Percentiles rank a stretch among this genome's conserved stretches.
phyloP scores from a whole-genome alignment of 2,888 invertebrate genomes.

The Steromphala cineraria region DNA sequence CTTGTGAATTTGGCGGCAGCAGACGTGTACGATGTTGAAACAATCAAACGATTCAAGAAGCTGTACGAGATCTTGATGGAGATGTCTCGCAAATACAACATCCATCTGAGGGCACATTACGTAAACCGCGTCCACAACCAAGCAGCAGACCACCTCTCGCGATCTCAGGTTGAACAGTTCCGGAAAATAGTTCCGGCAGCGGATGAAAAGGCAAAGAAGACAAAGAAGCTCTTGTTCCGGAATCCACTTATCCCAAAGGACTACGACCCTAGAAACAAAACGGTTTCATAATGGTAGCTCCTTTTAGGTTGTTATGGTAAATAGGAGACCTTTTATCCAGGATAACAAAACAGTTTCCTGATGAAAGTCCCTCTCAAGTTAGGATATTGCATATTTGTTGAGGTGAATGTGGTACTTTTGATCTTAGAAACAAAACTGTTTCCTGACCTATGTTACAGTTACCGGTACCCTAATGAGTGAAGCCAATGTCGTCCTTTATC shows the following conservation, averaged over 20 bases:
- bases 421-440: too few species aligned
- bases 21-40: constrained; percentile 18
- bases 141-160: constrained; percentile 53
- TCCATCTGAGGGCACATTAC: constrained; percentile 41
- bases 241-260: constrained; percentile 30
- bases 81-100: constrained; percentile 41
- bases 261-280: background rate
- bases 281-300: background rate
- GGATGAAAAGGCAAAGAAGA: constrained; percentile 42
- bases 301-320: background rate
- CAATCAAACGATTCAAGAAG: constrained; percentile 5
- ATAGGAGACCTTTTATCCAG: too few species aligned
- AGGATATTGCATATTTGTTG: too few species aligned
- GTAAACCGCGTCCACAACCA: constrained; percentile 43
- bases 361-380: too few species aligned
- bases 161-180: constrained; percentile 41
- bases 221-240: constrained; percentile 54
- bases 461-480: too few species aligned
- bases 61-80: constrained; percentile 36
- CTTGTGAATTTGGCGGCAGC: constrained; percentile 37
- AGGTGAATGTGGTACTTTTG: too few species aligned
- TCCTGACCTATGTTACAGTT: too few species aligned
- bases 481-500: too few species aligned
- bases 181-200: constrained; percentile 47
- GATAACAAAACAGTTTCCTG: too few species aligned